Percentiles rank a stretch among this genome's conserved stretches.
Conservation (phyloP, 2,113 vertebrate species). For the Barbus barbus region DNA sequence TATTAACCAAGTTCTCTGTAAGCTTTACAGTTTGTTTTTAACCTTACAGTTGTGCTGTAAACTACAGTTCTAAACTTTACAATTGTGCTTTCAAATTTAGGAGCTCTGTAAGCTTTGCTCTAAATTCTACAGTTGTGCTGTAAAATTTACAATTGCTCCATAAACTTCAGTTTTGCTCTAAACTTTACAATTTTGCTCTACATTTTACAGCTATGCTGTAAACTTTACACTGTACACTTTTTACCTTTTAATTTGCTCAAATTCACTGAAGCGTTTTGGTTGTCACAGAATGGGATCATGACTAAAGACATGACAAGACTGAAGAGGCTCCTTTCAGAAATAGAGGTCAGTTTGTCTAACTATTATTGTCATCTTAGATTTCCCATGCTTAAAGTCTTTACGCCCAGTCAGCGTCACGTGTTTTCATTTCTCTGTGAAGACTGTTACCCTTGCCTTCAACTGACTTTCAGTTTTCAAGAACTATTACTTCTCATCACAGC, state of each 20-base stretch:
- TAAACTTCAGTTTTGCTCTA: background rate
- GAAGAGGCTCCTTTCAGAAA: constrained; percentile 93
- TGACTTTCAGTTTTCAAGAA: background rate
- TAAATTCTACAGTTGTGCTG: background rate
- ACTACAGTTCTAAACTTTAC: background rate
- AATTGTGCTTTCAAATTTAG: background rate
- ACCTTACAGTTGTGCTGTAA: too few relatives aligned
- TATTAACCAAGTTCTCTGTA: background rate
- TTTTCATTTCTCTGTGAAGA: background rate
- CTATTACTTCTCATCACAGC: background rate
- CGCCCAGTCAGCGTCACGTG: background rate
- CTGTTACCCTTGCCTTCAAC: background rate
- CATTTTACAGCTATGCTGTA: background rate
- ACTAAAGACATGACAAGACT: constrained; percentile 94
- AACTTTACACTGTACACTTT: background rate
- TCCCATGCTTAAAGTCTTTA: background rate
- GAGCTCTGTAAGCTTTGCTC: background rate
- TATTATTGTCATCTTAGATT: background rate
- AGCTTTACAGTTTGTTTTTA: background rate
- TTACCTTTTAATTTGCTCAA: background rate
- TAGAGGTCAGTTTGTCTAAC: constrained; percentile 80
- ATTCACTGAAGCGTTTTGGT: constrained; percentile 36
- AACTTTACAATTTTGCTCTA: background rate
- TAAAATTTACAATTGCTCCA: background rate
- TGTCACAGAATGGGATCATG: constrained; percentile 90